phyloP scores from a whole-genome alignment of 2,113 vertebrate genomes.

The Pandion haliaetus region DNA sequence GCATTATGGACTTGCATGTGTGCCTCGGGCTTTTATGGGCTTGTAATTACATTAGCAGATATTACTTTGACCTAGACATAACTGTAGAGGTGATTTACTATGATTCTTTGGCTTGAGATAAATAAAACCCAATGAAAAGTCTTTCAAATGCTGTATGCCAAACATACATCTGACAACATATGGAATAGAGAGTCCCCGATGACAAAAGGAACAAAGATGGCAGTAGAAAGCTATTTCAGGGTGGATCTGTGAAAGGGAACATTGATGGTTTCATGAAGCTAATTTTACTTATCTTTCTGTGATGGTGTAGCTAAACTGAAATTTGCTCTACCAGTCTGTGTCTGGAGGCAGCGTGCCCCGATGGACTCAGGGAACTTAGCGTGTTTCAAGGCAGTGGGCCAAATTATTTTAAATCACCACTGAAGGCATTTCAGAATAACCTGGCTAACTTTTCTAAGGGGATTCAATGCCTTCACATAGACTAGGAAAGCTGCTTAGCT shows the following conservation, averaged over 20 bases:
- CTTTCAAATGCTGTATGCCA: not conserved
- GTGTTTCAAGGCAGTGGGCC: not conserved
- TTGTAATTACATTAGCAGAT: not conserved
- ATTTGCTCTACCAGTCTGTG: not conserved
- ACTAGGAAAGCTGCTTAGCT: conserved; percentile 21
- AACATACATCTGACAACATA: not conserved
- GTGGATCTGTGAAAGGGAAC: not conserved
- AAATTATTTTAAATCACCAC: not conserved
- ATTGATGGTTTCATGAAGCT: not conserved
- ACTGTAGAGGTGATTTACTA: not conserved
- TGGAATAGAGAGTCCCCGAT: not conserved
- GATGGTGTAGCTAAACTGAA: not conserved
- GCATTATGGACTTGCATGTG: not conserved
- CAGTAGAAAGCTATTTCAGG: not conserved
- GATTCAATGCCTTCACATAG: not conserved
- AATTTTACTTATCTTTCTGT: not conserved
- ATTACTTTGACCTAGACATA: not conserved
- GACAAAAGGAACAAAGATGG: not conserved
- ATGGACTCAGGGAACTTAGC: not conserved
- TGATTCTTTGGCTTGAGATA: not conserved
- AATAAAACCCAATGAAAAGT: not conserved
- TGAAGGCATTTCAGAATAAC: not conserved
- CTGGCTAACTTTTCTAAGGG: not conserved
- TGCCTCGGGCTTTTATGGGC: not conserved
- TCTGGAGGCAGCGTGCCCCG: not conserved